Evolutionary conservation across 2,113 vertebrate genomes (phyloP), one percentile per base, ranked within the genome.

Genomic region (Nicator chloris): DNA sequence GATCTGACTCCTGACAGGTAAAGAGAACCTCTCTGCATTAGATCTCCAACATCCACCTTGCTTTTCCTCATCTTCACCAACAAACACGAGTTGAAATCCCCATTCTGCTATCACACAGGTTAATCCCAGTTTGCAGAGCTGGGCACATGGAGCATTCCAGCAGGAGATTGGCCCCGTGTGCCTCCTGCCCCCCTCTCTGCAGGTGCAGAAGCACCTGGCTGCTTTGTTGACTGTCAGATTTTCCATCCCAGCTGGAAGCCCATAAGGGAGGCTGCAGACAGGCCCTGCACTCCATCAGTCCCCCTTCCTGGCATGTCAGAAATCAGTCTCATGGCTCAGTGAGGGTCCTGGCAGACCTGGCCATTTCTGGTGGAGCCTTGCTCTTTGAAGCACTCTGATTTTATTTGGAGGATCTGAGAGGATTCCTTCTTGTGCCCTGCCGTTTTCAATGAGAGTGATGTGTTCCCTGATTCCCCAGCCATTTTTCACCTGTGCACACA

Each of bases 1-100:
- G 98, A 99, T 35, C 95, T 98, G 54, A 99, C 98, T 3, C 95
- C 97, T 40, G 97, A 98, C 97, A 98, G 98, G 98, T 99, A 89
- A 97, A 71, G n/a, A 39, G 3, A 13, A 5, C 28, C 28, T 11
- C 2, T 68, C 57, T 56, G 37, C 35, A 22, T 59, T 51, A 66
- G 4, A 39, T 50, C 30, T 7, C 10, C 39, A 33, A 1, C 5
- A 5, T 24, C 51, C 63, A 3, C 26, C 17, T 40, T 31, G 6
- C 0, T 31, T 26, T 30, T 10, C 23, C 12, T 54, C 33, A 5
- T 13, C 18, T 33, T 26, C 65, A 27, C 1, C 47, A 33, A 7
- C 1, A 2, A 13, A 6, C 39, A 15, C 16, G 15, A 39, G 49
- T 57, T 20, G 14, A 80, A 33, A 39, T 33, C 15, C 31, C 42